phyloP scores from a whole-genome alignment of 2,888 invertebrate species.

The Leptopterna dolabrata region DNA sequence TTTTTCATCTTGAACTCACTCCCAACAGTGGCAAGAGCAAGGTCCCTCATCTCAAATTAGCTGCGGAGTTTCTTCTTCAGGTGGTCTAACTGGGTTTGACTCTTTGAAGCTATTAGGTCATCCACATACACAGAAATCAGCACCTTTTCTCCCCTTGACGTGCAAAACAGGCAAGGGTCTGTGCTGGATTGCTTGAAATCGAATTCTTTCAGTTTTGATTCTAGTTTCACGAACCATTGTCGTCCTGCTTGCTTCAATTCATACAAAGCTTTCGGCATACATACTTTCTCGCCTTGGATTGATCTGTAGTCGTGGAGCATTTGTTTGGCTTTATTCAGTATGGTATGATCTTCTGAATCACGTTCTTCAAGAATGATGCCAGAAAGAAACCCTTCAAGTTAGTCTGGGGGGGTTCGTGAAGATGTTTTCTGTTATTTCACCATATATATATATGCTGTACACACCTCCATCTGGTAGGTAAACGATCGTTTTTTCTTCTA shows the following conservation, averaged over 20 bases:
- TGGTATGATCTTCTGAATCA: background rate
- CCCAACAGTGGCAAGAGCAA: slow-evolving; percentile 5
- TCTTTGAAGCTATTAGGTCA: background rate
- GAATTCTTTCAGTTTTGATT: background rate
- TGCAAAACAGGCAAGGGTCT: slow-evolving; percentile 37
- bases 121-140: too few relatives aligned
- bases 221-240: slow-evolving; percentile 14
- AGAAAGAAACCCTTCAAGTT: background rate
- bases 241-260: background rate
- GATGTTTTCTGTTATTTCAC: background rate
- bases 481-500: background rate
- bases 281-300: too few relatives aligned
- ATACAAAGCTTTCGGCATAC: background rate
- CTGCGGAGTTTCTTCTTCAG: background rate
- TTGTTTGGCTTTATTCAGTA: too few relatives aligned
- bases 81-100: background rate
- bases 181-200: background rate
- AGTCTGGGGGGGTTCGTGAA: background rate
- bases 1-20: background rate
- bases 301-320: too few relatives aligned
- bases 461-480: background rate
- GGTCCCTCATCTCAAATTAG: slow-evolving; percentile 32
- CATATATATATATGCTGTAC: slow-evolving; percentile 8
- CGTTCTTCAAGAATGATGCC: background rate
- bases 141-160: background rate